Evolutionary conservation across 2,888 invertebrate species (phyloP).

Genomic region (Aricia artaxerxes): DNA sequence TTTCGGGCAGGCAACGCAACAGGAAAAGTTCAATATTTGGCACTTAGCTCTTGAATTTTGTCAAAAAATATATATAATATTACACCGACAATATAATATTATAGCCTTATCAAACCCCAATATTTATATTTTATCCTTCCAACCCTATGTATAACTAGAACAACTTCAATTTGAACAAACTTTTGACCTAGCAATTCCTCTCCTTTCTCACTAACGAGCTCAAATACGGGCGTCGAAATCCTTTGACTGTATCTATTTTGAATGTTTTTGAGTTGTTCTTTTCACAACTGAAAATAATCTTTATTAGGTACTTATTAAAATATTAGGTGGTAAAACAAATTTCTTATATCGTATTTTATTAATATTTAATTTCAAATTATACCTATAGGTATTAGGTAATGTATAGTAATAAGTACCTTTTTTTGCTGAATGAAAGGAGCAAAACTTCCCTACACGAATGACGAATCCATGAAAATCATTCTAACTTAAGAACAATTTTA

Average conservation of each 20-base stretch:
- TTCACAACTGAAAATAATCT: not conserved
- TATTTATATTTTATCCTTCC: not conserved
- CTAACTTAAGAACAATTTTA: not conserved
- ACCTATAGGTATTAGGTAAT: no score
- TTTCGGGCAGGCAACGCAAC: no score
- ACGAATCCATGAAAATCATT: not conserved
- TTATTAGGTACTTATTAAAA: no score
- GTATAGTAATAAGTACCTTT: no score
- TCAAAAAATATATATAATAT: no score
- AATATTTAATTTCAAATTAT: no score
- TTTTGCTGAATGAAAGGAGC: not conserved
- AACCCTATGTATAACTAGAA: not conserved
- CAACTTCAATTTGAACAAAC: slow-evolving; percentile 9
- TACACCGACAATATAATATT: no score
- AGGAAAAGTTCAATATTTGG: no score
- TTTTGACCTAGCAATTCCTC: slow-evolving; percentile 21
- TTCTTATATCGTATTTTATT: no score
- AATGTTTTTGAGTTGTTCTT: not conserved
- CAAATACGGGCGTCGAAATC: not conserved
- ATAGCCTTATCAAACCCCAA: no score
- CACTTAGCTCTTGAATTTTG: no score
- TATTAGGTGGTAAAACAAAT: no score
- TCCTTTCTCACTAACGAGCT: not conserved
- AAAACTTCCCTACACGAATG: not conserved
- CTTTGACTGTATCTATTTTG: not conserved